Evolutionary conservation across 2,797 vertebrate species (phyloP).

Genomic region (Platyrinchus mystaceus): DNA sequence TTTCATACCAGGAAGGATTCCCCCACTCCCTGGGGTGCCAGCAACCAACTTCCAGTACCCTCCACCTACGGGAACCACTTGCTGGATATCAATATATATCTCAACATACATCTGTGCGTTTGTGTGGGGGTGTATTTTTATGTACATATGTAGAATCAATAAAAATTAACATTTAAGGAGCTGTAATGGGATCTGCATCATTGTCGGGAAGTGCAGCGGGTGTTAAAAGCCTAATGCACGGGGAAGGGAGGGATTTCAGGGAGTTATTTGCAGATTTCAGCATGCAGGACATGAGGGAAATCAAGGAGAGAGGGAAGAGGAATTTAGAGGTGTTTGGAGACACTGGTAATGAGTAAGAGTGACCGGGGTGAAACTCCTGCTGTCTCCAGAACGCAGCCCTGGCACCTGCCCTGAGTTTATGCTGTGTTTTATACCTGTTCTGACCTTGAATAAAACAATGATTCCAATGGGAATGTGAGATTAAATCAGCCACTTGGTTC

Average conservation of each 20-base stretch:
- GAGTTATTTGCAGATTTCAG: conserved; percentile 53
- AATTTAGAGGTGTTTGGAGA: conserved; percentile 21
- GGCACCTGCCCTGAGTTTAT: not conserved
- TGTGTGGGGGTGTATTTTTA: not conserved
- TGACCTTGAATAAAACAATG: not conserved
- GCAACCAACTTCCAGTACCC: not conserved
- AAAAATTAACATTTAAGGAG: conserved; percentile 44
- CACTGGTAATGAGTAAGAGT: not conserved
- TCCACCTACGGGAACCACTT: not conserved
- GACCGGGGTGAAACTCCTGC: not conserved
- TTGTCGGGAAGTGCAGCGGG: conserved; percentile 27
- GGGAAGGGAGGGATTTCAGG: not conserved
- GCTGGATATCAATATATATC: not conserved
- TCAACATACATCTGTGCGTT: not conserved
- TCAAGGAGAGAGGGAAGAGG: conserved; percentile 11
- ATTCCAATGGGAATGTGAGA: not conserved
- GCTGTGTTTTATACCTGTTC: not conserved
- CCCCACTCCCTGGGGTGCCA: not conserved
- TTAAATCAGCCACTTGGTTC: not conserved
- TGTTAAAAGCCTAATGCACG: conserved; percentile 57
- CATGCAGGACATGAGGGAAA: conserved; percentile 16
- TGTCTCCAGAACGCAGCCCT: not conserved
- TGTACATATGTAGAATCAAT: not conserved
- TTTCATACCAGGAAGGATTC: not conserved
- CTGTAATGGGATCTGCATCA: not conserved